A percentile compares a stretch with the other conserved stretches of the same genome.
These are phyloP conservation scores for Poecile atricapillus DNA, from an alignment of 2,113 vertebrate species.

Conservation along the genomic window DNA sequence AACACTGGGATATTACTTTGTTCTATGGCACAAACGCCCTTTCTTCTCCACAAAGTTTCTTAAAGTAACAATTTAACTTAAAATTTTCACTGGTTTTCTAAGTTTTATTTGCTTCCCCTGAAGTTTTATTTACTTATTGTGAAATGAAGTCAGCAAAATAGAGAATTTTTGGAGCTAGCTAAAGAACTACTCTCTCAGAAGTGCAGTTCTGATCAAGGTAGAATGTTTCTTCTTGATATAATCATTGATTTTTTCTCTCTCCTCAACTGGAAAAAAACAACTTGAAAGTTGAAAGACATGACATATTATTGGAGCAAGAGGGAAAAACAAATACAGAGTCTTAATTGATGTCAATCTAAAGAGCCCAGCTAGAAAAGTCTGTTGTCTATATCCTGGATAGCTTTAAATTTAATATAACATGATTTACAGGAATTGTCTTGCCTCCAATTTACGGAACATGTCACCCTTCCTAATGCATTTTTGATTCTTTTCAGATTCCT, in stretches of 20 bases:
- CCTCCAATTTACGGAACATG: conserved; percentile 29
- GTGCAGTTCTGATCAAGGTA: not conserved
- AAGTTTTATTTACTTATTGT: not conserved
- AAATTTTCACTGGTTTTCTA: not conserved
- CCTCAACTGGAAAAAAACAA: not conserved
- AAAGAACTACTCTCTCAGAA: not conserved
- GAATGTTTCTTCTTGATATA: not conserved
- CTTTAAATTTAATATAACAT: conserved; percentile 39
- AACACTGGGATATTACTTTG: not conserved
- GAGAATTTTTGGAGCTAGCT: not conserved
- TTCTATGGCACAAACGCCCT: not conserved
- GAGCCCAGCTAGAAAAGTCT: not conserved
- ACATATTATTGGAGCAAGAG: not conserved
- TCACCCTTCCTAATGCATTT: not conserved
- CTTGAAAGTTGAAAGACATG: not conserved
- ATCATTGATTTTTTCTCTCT: not conserved
- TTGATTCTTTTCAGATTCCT: not conserved
- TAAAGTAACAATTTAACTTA: not conserved
- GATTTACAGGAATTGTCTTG: conserved; percentile 53
- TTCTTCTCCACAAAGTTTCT: not conserved
- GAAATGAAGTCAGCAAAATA: not conserved
- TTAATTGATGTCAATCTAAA: not conserved
- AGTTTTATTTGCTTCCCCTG: not conserved
- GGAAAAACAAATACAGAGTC: not conserved
- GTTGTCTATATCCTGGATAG: not conserved